Conservation (phyloP, 37 sponge, comb jelly and placozoan genomes). For the Hexactinellida sp. region DNA sequence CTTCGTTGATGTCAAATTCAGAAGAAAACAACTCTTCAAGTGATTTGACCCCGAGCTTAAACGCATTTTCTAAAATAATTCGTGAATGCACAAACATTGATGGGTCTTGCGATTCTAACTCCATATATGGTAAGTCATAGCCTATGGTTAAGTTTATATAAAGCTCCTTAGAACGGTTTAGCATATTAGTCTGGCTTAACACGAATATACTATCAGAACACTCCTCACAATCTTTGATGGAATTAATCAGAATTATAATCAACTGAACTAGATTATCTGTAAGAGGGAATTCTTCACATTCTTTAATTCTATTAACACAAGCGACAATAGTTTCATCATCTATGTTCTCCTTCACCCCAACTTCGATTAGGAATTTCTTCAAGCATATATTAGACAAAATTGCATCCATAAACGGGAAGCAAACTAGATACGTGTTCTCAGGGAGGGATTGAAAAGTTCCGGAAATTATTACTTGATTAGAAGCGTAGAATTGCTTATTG, state of each 20-base stretch:
- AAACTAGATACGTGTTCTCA: background rate
- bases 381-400: background rate
- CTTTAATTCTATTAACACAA: background rate
- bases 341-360: background rate
- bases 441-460: background rate
- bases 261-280: background rate
- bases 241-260: background rate
- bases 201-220: background rate
- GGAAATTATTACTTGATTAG: background rate
- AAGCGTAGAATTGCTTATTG: background rate
- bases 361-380: background rate
- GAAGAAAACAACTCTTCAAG: background rate
- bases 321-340: background rate
- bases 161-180: background rate
- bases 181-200: background rate
- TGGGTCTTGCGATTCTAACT: background rate
- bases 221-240: background rate
- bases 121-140: background rate
- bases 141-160: too few species aligned
- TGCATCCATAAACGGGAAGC: background rate
- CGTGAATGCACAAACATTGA: background rate
- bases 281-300: background rate
- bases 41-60: background rate
- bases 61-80: background rate
- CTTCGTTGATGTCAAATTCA: background rate